Evolutionary conservation across 1,140 invertebrate species (phyloP).

Genomic region (Helicoverpa armigera): DNA sequence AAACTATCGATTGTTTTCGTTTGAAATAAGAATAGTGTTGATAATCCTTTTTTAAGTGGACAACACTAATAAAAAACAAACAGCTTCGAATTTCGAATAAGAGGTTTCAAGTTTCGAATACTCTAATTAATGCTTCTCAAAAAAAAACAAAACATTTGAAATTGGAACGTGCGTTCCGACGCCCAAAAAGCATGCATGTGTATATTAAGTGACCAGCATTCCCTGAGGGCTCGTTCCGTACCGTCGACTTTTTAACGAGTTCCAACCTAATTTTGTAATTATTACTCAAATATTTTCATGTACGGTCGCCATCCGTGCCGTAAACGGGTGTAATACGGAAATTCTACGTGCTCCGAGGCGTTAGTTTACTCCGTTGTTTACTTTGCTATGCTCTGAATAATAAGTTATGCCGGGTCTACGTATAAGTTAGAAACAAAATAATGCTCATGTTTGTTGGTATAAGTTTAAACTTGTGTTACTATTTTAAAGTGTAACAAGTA

Average conservation of each 20-base stretch:
- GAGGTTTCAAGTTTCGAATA: background rate
- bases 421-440: background rate
- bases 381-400: slow-evolving; percentile 18
- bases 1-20: background rate
- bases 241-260: slow-evolving; percentile 35
- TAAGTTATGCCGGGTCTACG: background rate
- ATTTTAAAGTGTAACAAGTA: too few species aligned
- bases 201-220: slow-evolving; percentile 7
- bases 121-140: background rate
- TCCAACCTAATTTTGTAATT: slow-evolving; percentile 39
- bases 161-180: slow-evolving; percentile 12
- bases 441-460: background rate
- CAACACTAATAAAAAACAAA: background rate
- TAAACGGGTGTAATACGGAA: slow-evolving; percentile 12
- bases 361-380: background rate
- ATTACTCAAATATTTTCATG: slow-evolving; percentile 21
- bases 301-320: background rate
- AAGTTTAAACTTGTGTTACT: background rate
- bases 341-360: slow-evolving; percentile 26
- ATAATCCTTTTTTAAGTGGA: background rate
- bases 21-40: background rate
- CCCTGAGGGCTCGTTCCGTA: slow-evolving; percentile 14
- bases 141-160: slow-evolving; percentile 15
- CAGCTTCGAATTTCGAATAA: background rate
- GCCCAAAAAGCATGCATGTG: slow-evolving; percentile 30